phyloP scores from a whole-genome alignment of 2,797 vertebrate species.

The Margarornis squamiger region DNA sequence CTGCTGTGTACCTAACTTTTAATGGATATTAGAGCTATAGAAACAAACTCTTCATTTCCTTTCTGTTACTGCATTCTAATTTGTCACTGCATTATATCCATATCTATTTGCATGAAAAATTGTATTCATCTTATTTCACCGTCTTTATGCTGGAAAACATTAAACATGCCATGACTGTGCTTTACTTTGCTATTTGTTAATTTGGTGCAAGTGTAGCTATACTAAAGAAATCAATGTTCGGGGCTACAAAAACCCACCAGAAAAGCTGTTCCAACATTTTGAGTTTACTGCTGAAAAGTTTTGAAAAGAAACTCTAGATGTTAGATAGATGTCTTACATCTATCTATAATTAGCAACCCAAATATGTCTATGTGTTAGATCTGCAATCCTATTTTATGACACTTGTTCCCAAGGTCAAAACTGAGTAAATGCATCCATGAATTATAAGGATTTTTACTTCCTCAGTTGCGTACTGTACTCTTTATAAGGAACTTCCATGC shows the following conservation, averaged over 20 bases:
- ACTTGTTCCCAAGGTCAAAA: neutral
- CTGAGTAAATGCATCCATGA: neutral
- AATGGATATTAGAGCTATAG: conserved; percentile 70
- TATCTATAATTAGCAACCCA: neutral
- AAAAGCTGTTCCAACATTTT: neutral
- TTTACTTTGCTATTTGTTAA: neutral
- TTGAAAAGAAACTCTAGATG: neutral
- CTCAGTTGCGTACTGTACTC: neutral
- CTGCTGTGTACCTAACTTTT: conserved; percentile 76
- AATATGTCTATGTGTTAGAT: neutral
- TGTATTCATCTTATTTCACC: neutral
- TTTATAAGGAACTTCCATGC: neutral
- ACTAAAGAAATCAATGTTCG: neutral
- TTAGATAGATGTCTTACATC: neutral
- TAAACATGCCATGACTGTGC: neutral
- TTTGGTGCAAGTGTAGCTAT: neutral
- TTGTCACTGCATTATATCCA: neutral
- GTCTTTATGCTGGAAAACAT: neutral
- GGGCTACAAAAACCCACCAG: neutral
- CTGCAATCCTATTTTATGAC: neutral
- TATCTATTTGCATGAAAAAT: neutral
- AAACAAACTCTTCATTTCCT: conserved; percentile 56
- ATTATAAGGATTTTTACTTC: neutral
- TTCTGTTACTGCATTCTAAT: conserved; percentile 38
- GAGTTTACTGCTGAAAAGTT: neutral